phyloP scores from a whole-genome alignment of 1,140 invertebrate genomes.

The Andricus grossulariae region DNA sequence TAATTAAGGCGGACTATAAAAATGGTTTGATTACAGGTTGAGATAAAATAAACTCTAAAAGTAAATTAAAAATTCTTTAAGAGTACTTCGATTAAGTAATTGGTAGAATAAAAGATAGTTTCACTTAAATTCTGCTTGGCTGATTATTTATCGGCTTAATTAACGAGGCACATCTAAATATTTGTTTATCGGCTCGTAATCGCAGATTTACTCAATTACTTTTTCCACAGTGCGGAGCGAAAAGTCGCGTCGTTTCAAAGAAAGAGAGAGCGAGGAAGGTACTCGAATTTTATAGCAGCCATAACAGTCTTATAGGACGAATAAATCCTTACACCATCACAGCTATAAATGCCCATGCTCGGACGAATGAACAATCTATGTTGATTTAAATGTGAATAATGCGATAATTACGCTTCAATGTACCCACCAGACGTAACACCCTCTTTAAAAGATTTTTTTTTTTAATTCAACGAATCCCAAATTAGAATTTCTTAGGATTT shows the following conservation, averaged over 20 bases:
- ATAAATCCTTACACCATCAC: slow-evolving; percentile 12
- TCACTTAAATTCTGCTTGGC: neutral
- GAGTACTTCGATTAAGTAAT: neutral
- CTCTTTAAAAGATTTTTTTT: neutral
- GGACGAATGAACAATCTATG: slow-evolving; percentile 7
- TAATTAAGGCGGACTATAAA: too few relatives aligned
- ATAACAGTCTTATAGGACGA: slow-evolving; percentile 22
- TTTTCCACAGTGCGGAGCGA: neutral
- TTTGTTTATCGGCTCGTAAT: neutral
- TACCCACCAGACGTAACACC: neutral
- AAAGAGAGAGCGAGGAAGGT: neutral
- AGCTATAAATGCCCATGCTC: slow-evolving; percentile 5
- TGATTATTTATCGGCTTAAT: neutral
- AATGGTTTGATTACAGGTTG: neutral
- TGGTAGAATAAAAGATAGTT: neutral
- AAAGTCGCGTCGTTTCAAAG: neutral
- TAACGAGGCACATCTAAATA: neutral
- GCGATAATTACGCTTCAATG: neutral
- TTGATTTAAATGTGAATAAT: slow-evolving; percentile 11
- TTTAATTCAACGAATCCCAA: too few relatives aligned
- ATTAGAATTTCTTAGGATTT: too few relatives aligned
- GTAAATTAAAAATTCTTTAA: neutral
- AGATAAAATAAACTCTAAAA: neutral
- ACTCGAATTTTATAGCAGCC: slow-evolving; percentile 24
- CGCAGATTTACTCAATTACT: neutral